These are phyloP conservation scores for Gracilinanus agilis DNA, from an alignment of 2,113 vertebrate genomes.

Conservation along the genomic window DNA sequence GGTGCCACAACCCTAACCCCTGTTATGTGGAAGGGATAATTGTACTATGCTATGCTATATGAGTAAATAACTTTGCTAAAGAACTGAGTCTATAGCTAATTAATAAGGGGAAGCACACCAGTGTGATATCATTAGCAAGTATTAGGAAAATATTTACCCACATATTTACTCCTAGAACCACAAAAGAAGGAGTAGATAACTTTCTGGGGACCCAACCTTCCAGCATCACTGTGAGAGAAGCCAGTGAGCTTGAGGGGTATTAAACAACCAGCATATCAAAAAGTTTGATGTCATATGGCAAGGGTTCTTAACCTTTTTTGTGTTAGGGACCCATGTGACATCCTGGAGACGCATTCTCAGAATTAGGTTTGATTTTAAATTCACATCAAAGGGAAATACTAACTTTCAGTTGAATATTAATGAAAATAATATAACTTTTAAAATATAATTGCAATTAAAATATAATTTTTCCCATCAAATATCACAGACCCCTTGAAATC, in stretches of 20 bases:
- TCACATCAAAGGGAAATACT: neutral
- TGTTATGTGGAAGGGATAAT: too few relatives aligned
- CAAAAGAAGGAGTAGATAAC: neutral
- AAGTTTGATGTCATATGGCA: neutral
- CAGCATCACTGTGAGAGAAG: neutral
- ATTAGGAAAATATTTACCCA: neutral
- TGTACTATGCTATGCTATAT: neutral
- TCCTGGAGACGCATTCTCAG: neutral
- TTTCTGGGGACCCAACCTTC: neutral
- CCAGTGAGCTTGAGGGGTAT: neutral
- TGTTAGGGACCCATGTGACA: neutral
- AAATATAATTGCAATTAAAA: neutral
- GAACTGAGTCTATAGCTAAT: neutral
- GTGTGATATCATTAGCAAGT: neutral
- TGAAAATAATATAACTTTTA: neutral
- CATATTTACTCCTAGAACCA: neutral
- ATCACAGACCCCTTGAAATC: neutral
- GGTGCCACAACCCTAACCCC: too few relatives aligned
- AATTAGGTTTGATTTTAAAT: neutral
- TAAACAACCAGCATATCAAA: neutral
- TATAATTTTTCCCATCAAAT: neutral
- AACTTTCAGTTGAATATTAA: neutral
- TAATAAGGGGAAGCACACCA: neutral
- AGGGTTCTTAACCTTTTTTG: neutral
- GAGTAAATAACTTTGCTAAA: neutral